Evolutionary conservation across 2,888 invertebrate species (phyloP), one percentile per base, ranked within the genome.

Genomic region (Agrochola lota): DNA sequence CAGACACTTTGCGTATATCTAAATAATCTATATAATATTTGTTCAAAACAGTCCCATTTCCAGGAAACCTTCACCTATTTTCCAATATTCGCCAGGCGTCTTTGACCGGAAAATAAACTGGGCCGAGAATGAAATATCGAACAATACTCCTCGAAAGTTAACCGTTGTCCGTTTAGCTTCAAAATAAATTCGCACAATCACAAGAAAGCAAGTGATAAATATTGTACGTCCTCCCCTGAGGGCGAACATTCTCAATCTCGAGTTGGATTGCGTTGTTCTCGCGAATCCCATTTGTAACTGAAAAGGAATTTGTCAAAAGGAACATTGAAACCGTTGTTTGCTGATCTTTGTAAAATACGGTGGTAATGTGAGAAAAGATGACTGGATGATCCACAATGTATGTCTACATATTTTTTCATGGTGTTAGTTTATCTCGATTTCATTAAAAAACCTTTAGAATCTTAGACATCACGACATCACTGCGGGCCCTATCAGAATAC

Each of bases 161-260:
- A 78, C 67, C 26, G 62, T 69, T 72, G 78, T 83, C 73, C 75
- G 57, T 79, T 85, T 74, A 66, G 55, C 71, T 78, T 77, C 68
- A 78, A 81, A 85, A 87, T 77, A 86, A 83, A 81, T 82, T 81
- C 80, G 35, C 49, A 62, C 74, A 82, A 81, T 84, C 81, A 74
- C 49, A 75, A 83, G 72, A 40, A 81, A 70, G 57, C 71, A 43
- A 78, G 83, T 84, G 83, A 91, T 90, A 90, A 91, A 91, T 91
- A 91, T 90, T 90, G 85, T 87, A 87, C 83, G 77, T 63, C 71
- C 76, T 86, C 86, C 88, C 86, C 74, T 66, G 84, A 78, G 89
- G 85, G 57, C 75, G 74, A 81, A 81, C 86, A 80, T 84, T 86
- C 88, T 89, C 89, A 88, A 91, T 90, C 90, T 88, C 80, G 74